Percentiles rank a stretch among this genome's conserved stretches.
Evolutionary conservation across 2,797 vertebrate genomes (phyloP).

Genomic region (Danionella dracula): DNA sequence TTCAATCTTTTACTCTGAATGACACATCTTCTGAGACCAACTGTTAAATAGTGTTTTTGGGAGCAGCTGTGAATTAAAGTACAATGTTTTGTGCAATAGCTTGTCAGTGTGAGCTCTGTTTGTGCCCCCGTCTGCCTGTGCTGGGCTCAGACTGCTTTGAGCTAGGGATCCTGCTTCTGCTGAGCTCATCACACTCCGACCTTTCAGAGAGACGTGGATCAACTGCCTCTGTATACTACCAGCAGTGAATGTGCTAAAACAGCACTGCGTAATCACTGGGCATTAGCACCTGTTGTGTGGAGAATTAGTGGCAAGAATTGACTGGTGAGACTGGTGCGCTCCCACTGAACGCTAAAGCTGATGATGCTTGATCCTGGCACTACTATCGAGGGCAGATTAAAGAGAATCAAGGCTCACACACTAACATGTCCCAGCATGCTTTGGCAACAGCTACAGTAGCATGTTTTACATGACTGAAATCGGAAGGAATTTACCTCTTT

Average conservation of each 20-base stretch:
- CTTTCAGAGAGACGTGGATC: constrained; percentile 65
- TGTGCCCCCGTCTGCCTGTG: constrained; percentile 46
- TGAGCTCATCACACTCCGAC: constrained; percentile 75
- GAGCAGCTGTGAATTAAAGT: not conserved
- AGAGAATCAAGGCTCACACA: not conserved
- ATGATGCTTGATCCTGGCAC: constrained; percentile 72
- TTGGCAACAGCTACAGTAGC: not conserved
- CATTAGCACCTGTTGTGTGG: constrained; percentile 76
- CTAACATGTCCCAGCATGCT: constrained; percentile 26
- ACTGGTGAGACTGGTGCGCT: constrained; percentile 66
- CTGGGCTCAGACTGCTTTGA: constrained; percentile 65
- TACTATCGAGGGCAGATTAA: constrained; percentile 16
- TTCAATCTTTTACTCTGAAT: no score
- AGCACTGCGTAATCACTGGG: constrained; percentile 75
- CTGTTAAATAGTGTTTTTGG: no score
- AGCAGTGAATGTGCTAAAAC: constrained; percentile 73
- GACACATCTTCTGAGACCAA: no score
- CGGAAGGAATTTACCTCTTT: no score
- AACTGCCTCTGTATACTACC: constrained; percentile 65
- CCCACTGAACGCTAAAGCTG: constrained; percentile 73
- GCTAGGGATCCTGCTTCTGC: constrained; percentile 66
- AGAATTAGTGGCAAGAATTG: constrained; percentile 76
- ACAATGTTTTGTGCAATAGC: not conserved
- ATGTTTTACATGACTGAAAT: no score
- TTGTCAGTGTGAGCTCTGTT: not conserved